These are phyloP conservation scores for Calcarius lapponicus DNA, from an alignment of 2,797 vertebrate species.

Conservation along the genomic window DNA sequence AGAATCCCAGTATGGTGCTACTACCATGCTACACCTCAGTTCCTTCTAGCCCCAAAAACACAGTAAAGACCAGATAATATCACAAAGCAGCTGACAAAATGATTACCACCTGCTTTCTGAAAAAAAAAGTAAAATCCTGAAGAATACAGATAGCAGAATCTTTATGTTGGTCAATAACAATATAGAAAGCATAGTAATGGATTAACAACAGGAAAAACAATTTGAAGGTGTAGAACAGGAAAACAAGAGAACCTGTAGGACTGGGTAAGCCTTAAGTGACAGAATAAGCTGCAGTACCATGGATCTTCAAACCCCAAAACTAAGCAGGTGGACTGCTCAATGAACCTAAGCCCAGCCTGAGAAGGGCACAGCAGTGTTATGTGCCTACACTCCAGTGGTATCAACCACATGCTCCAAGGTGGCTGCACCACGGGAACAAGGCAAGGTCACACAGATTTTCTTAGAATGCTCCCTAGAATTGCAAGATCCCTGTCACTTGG, in stretches of 20 bases:
- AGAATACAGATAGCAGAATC: background rate
- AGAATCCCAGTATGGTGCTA: background rate
- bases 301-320: background rate
- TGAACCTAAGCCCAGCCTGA: background rate
- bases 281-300: background rate
- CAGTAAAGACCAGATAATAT: background rate
- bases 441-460: background rate
- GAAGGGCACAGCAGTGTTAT: accelerated
- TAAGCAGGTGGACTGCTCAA: background rate
- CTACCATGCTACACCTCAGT: background rate
- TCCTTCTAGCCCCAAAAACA: background rate
- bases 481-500: background rate
- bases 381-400: background rate
- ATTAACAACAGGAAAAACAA: background rate
- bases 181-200: background rate
- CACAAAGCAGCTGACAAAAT: background rate
- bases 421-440: background rate
- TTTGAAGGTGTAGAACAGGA: background rate
- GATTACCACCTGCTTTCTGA: background rate
- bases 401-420: background rate
- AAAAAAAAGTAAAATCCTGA: background rate
- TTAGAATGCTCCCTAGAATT: background rate
- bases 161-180: background rate
- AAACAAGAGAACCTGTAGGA: background rate
- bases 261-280: background rate